Evolutionary conservation across 2,113 vertebrate genomes (phyloP).

Genomic region (Sclerurus mexicanus): DNA sequence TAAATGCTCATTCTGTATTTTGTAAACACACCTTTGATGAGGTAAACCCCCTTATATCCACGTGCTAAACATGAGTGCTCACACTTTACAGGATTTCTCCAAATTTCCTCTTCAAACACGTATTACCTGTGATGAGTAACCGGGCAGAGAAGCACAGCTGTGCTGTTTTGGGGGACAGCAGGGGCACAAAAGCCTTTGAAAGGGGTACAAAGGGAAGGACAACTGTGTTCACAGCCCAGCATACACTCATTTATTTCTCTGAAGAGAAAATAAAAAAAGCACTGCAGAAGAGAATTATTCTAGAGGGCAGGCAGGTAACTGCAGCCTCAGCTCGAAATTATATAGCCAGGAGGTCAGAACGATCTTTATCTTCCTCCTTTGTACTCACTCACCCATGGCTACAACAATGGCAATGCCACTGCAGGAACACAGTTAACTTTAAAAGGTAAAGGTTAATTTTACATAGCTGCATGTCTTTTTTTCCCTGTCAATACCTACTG

Average conservation of each 20-base stretch:
- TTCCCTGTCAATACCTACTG: background rate
- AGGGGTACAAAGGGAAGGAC: background rate
- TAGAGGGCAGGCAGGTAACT: background rate
- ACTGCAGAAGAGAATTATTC: background rate
- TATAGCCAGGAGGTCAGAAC: background rate
- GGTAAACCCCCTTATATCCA: background rate
- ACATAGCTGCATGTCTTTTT: background rate
- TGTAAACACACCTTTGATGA: background rate
- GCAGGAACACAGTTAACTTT: background rate
- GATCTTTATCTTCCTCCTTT: background rate
- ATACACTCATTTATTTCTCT: background rate
- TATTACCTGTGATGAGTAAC: background rate
- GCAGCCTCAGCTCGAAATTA: background rate
- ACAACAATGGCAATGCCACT: background rate
- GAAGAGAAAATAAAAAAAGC: background rate
- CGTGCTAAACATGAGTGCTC: background rate
- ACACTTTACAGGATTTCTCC: fast-evolving
- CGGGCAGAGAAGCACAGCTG: fast-evolving
- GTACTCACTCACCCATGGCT: background rate
- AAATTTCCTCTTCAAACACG: background rate
- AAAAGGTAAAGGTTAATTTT: background rate
- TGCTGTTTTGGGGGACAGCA: background rate
- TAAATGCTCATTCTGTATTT: background rate
- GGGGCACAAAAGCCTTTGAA: background rate
- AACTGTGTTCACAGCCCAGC: background rate